Conservation (phyloP, 2,888 invertebrate species). For the Onthophagus sagittarius region DNA sequence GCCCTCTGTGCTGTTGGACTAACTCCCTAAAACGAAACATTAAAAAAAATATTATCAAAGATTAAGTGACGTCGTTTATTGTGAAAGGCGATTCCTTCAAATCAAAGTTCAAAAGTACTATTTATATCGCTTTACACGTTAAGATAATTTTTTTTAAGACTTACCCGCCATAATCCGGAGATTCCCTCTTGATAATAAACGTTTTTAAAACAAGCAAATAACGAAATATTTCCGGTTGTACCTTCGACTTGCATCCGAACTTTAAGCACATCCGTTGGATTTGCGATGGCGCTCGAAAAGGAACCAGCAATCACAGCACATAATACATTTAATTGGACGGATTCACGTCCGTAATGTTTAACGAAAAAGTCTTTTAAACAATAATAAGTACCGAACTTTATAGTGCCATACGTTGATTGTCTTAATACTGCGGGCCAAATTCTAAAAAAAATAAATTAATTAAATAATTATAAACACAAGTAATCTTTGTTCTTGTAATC, state of each 20-base stretch:
- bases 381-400: slow-evolving; percentile 95
- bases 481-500: neutral
- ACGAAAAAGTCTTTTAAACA: slow-evolving; percentile 72
- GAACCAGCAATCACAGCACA: slow-evolving; percentile 85
- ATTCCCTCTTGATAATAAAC: slow-evolving; percentile 81
- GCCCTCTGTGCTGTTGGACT: slow-evolving; percentile 91
- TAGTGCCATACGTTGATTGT: slow-evolving; percentile 93
- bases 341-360: slow-evolving; percentile 53
- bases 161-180: slow-evolving; percentile 81
- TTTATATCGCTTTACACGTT: neutral
- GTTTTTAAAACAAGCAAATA: slow-evolving; percentile 76
- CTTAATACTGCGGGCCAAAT: slow-evolving; percentile 89
- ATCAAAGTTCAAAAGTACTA: neutral
- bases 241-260: slow-evolving; percentile 86
- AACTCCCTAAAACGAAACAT: slow-evolving; percentile 64
- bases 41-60: neutral
- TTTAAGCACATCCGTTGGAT: slow-evolving; percentile 94
- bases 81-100: neutral
- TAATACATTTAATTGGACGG: slow-evolving; percentile 65
- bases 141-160: neutral
- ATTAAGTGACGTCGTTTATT: neutral
- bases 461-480: neutral
- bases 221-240: slow-evolving; percentile 50
- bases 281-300: slow-evolving; percentile 91
- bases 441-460: slow-evolving; percentile 52